These are phyloP conservation scores for Brachionus sp. DNA, from an alignment of 1,140 invertebrate species.

Conservation along the genomic window DNA sequence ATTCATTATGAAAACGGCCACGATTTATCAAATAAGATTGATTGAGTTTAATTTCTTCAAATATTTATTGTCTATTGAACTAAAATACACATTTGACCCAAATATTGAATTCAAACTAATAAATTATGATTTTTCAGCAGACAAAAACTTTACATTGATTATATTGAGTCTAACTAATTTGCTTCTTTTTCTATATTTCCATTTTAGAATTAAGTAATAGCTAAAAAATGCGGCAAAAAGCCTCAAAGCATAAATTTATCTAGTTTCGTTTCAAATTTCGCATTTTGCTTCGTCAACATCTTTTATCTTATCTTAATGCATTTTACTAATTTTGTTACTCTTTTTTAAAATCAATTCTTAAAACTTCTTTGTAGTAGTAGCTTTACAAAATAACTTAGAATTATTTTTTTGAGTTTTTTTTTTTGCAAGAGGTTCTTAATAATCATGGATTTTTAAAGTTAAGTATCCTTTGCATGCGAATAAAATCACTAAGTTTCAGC, in stretches of 20 bases:
- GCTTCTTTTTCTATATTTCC: neutral
- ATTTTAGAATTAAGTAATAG: neutral
- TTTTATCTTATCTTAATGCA: neutral
- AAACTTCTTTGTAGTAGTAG: too few relatives aligned
- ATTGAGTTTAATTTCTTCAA: neutral
- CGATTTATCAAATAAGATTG: neutral
- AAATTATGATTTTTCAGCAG: neutral
- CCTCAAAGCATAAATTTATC: neutral
- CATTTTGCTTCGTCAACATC: neutral
- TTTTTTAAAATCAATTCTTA: too few relatives aligned
- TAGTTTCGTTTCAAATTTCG: neutral
- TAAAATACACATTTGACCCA: neutral
- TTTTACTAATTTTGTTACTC: neutral
- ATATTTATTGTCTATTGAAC: neutral
- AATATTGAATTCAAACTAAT: conserved; percentile 1
- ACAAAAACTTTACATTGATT: neutral
- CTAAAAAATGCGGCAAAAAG: neutral
- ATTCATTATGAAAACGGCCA: neutral
- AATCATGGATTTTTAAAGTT: too few relatives aligned
- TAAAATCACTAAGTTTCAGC: neutral
- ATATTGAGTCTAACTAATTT: neutral
- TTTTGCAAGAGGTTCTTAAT: too few relatives aligned
- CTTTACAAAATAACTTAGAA: too few relatives aligned
- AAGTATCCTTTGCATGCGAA: too few relatives aligned
- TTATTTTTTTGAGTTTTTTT: too few relatives aligned